Percentiles rank a stretch among this genome's conserved stretches.
Evolutionary conservation across 2,888 invertebrate genomes (phyloP).

Genomic region (Zygaena filipendulae): DNA sequence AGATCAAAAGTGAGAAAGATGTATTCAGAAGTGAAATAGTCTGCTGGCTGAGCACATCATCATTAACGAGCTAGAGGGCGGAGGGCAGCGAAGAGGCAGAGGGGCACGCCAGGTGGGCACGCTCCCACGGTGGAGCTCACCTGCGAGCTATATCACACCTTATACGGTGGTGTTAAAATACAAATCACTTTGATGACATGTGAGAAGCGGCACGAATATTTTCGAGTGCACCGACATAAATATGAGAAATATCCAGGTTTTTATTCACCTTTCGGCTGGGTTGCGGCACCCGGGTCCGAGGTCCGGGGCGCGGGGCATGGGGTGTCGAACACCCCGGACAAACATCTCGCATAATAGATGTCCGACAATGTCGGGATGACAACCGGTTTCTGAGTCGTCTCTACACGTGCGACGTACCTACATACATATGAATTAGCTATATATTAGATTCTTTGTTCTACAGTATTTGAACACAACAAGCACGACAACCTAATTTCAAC

Average conservation of each 20-base stretch:
- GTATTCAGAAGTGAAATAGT: slow-evolving; percentile 78
- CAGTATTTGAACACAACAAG: too few species aligned
- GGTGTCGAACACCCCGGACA: slow-evolving; percentile 28
- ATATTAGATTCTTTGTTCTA: too few species aligned
- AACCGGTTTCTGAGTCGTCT: too few species aligned
- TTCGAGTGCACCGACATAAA: slow-evolving; percentile 64
- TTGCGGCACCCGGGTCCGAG: slow-evolving; percentile 23
- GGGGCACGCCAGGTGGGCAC: slow-evolving; percentile 69
- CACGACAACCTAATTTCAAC: too few species aligned
- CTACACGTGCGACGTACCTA: too few species aligned
- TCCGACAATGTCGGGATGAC: slow-evolving; percentile 50
- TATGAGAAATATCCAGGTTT: slow-evolving; percentile 65
- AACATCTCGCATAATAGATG: slow-evolving; percentile 50
- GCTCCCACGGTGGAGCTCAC: slow-evolving; percentile 62
- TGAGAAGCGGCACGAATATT: slow-evolving; percentile 47
- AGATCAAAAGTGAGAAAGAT: slow-evolving; percentile 70
- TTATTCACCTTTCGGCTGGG: slow-evolving; percentile 55
- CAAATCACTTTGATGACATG: too few species aligned
- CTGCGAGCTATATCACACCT: slow-evolving; percentile 58
- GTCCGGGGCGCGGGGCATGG: too few species aligned
- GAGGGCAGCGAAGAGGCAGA: slow-evolving; percentile 69
- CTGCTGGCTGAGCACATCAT: slow-evolving; percentile 82
- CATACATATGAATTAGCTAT: too few species aligned
- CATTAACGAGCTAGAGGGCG: slow-evolving; percentile 78
- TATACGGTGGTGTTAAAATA: too few species aligned